phyloP scores from a whole-genome alignment of 2,888 invertebrate species.

The Mechanitis mazaeus region DNA sequence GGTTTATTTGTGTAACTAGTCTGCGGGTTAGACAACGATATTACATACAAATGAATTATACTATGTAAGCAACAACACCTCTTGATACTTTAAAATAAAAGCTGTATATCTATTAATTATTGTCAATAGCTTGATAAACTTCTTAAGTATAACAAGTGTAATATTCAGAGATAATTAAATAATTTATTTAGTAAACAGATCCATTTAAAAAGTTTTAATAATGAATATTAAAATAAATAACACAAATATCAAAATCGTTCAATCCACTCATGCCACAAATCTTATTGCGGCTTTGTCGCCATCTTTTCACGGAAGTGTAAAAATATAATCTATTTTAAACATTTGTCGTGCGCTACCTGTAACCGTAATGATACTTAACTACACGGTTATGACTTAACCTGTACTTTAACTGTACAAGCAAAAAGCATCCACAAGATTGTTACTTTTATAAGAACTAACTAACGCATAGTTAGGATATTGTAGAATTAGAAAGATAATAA shows the following conservation, averaged over 20 bases:
- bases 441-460: too few species aligned
- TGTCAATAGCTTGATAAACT: too few species aligned
- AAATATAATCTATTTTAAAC: conserved; percentile 74
- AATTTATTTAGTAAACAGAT: conserved; percentile 9
- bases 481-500: too few species aligned
- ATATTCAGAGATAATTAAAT: too few species aligned
- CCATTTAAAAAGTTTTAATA: conserved; percentile 14
- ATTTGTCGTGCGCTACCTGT: conserved; percentile 48
- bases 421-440: too few species aligned
- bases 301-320: conserved; percentile 63
- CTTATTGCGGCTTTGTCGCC: conserved; percentile 57
- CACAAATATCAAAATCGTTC: conserved; percentile 26
- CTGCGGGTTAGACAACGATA: conserved; percentile 47
- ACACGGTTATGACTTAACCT: conserved; percentile 20
- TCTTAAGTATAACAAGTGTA: too few species aligned
- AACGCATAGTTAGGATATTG: too few species aligned
- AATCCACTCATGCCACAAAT: conserved; percentile 42
- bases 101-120: too few species aligned
- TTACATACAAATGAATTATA: conserved; percentile 51
- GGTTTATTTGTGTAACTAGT: conserved; percentile 55
- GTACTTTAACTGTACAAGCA: conserved; percentile 9
- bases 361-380: neutral
- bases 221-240: conserved; percentile 9
- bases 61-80: conserved; percentile 27
- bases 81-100: conserved; percentile 41